phyloP scores from a whole-genome alignment of 2,888 invertebrate genomes.

The Rutpela maculata region DNA sequence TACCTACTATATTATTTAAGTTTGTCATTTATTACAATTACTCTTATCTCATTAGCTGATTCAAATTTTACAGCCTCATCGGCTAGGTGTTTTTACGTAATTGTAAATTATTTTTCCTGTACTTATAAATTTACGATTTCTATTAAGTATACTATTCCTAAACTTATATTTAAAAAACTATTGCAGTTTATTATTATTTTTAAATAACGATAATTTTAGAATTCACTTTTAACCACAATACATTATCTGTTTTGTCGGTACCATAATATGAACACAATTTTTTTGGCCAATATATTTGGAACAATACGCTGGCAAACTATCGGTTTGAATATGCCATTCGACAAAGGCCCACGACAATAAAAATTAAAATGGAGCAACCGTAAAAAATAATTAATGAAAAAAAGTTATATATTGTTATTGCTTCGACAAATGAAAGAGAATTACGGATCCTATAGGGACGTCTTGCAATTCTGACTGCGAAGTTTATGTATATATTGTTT shows the following conservation, averaged over 20 bases:
- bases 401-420: constrained; percentile 48
- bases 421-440: constrained; percentile 49
- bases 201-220: too few species aligned
- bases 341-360: constrained; percentile 34
- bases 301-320: constrained; percentile 22
- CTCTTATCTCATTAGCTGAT: too few species aligned
- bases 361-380: constrained; percentile 42
- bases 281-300: background rate
- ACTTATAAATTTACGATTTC: too few species aligned
- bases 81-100: too few species aligned
- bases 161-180: too few species aligned
- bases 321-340: constrained; percentile 9
- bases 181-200: too few species aligned
- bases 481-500: constrained; percentile 66
- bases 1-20: too few species aligned
- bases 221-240: background rate
- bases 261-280: background rate
- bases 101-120: too few species aligned
- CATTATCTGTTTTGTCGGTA: background rate
- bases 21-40: too few species aligned
- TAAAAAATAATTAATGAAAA: constrained; percentile 54
- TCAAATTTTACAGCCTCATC: too few species aligned
- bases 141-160: too few species aligned
- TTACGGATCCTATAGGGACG: constrained; percentile 59
- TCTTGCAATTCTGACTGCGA: constrained; percentile 62